Evolutionary conservation across 2,888 invertebrate species (phyloP).

Genomic region (Drosophila trichaetosa): DNA sequence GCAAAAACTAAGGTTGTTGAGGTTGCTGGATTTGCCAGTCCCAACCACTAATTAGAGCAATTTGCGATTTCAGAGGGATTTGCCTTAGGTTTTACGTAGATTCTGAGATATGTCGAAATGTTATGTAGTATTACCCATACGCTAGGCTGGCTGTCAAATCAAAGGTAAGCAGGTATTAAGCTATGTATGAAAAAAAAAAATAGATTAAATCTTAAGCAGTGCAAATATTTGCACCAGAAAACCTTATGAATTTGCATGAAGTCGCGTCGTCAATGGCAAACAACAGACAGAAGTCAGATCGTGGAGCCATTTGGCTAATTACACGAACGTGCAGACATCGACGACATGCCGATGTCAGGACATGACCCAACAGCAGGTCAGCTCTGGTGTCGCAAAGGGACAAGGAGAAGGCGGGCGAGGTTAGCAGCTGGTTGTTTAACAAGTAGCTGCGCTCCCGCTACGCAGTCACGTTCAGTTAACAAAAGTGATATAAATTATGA

Average conservation of each 20-base stretch:
- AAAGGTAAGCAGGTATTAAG: slow-evolving; percentile 1
- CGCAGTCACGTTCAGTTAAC: slow-evolving; percentile 81
- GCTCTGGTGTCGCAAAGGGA: slow-evolving; percentile 3
- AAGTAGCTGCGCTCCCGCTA: slow-evolving; percentile 56
- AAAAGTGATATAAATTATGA: slow-evolving; percentile 81
- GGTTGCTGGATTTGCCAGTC: slow-evolving; percentile 7
- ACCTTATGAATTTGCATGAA: background rate
- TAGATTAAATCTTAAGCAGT: background rate
- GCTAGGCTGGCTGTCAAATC: slow-evolving; percentile 7
- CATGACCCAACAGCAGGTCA: slow-evolving; percentile 32
- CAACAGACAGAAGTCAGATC: slow-evolving; percentile 40
- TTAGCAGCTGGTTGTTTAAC: slow-evolving; percentile 48
- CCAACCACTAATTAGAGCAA: slow-evolving; percentile 53
- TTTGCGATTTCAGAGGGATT: slow-evolving; percentile 27
- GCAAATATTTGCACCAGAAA: slow-evolving; percentile 16
- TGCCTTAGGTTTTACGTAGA: slow-evolving; percentile 17
- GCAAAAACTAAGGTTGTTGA: slow-evolving; percentile 38
- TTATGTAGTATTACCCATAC: slow-evolving; percentile 16
- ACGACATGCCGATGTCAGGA: slow-evolving; percentile 25
- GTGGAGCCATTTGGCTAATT: slow-evolving; percentile 75
- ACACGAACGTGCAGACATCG: slow-evolving; percentile 67
- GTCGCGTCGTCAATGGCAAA: slow-evolving; percentile 4
- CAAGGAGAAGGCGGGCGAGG: background rate
- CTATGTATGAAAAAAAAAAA: slow-evolving; percentile 1
- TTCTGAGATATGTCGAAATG: slow-evolving; percentile 39